Evolutionary conservation across 2,797 vertebrate species (phyloP).

Genomic region (Sebastes vulpes): DNA sequence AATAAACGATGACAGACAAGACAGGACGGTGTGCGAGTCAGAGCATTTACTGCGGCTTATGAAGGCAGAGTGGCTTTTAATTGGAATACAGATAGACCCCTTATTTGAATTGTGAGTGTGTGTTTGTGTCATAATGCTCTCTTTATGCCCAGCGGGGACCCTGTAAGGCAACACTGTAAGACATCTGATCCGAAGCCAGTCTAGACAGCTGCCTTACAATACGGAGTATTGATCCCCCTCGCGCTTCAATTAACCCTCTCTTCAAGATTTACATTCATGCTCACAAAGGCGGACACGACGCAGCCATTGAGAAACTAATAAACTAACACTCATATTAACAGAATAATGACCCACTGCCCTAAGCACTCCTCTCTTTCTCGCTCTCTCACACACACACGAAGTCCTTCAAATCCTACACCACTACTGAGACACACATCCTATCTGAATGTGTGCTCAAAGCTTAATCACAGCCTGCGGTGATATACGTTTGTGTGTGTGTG

Average conservation of each 20-base stretch:
- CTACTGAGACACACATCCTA: constrained; percentile 18
- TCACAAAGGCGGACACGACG: constrained; percentile 50
- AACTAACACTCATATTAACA: constrained; percentile 41
- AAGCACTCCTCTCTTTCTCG: not conserved
- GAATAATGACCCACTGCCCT: constrained; percentile 52
- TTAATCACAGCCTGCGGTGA: constrained; percentile 57
- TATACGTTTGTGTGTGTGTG: constrained; percentile 22
- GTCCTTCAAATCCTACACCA: constrained; percentile 27
- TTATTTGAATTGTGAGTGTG: constrained; percentile 33
- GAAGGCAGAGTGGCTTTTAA: constrained; percentile 60
- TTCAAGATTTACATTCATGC: constrained; percentile 50
- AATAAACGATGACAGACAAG: constrained; percentile 43
- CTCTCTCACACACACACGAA: not conserved
- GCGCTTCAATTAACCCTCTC: constrained; percentile 65
- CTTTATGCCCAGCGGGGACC: constrained; percentile 51
- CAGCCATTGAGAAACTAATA: constrained; percentile 48
- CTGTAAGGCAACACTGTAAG: constrained; percentile 58
- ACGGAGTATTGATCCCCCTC: constrained; percentile 72
- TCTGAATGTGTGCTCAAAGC: constrained; percentile 51
- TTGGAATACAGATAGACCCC: constrained; percentile 53
- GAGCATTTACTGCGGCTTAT: constrained; percentile 53
- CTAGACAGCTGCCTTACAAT: constrained; percentile 78
- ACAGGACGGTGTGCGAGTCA: constrained; percentile 32
- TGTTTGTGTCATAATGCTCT: constrained; percentile 47
- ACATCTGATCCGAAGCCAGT: constrained; percentile 73